Percentiles rank a stretch among this genome's conserved stretches.
These are phyloP conservation scores for Lithosia quadra DNA, from an alignment of 2,888 invertebrate genomes.

Conservation along the genomic window DNA sequence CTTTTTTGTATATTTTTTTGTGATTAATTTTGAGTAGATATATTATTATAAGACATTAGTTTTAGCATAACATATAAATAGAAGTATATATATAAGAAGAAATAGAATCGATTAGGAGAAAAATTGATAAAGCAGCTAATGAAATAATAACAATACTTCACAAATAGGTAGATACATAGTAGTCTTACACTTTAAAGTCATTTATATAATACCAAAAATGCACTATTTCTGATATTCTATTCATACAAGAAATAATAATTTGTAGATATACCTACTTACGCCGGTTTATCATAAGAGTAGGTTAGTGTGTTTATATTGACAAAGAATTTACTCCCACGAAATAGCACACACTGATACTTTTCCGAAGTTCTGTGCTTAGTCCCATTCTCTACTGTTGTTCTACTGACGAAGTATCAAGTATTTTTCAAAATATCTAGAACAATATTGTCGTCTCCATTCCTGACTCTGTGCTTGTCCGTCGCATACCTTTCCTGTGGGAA, in stretches of 20 bases:
- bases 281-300: not conserved
- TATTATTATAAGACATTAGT: not conserved
- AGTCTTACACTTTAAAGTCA: no score
- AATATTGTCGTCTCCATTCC: constrained; percentile 54
- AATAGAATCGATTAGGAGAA: not conserved
- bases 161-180: not conserved
- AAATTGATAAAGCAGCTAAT: not conserved
- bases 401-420: not conserved
- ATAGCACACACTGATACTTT: not conserved
- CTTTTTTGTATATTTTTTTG: not conserved
- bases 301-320: not conserved
- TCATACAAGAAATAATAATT: not conserved
- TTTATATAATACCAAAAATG: not conserved
- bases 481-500: constrained; percentile 87
- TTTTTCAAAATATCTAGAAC: not conserved
- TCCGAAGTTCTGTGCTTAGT: not conserved
- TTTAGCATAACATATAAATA: not conserved
- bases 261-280: not conserved
- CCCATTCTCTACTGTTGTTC: not conserved
- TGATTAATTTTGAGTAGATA: not conserved
- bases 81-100: not conserved
- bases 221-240: no score
- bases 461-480: constrained; percentile 59
- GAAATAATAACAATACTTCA: not conserved
- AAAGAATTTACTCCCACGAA: not conserved